Evolutionary conservation across 2,113 vertebrate genomes (phyloP).

Genomic region (Uria aalge): DNA sequence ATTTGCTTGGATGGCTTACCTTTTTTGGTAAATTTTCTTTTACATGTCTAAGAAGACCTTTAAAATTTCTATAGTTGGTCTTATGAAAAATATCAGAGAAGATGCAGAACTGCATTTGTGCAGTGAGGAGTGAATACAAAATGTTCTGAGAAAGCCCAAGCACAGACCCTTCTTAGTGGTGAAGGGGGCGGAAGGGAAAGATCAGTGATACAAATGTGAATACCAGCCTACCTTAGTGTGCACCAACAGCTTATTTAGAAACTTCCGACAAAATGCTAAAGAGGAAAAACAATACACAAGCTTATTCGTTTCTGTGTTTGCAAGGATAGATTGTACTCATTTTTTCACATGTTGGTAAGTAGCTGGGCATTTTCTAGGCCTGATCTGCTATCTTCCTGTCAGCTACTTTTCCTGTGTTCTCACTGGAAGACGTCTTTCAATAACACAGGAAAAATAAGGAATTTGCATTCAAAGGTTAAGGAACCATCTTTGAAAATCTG

Average conservation of each 20-base stretch:
- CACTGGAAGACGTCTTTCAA: not conserved
- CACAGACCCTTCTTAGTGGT: not conserved
- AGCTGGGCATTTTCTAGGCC: not conserved
- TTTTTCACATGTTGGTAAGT: not conserved
- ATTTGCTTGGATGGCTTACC: not conserved
- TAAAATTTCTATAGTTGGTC: not conserved
- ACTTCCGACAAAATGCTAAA: not conserved
- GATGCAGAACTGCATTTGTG: not conserved
- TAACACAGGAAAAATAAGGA: not conserved
- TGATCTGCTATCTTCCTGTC: not conserved
- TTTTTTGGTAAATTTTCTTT: not conserved
- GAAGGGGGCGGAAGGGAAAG: not conserved
- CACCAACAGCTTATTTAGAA: not conserved
- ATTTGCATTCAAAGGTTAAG: not conserved
- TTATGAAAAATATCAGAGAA: not conserved
- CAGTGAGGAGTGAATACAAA: not conserved
- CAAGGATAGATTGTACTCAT: not conserved
- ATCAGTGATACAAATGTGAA: not conserved
- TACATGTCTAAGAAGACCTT: not conserved
- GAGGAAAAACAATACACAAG: not conserved
- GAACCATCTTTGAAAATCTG: not conserved
- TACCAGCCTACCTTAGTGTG: not conserved
- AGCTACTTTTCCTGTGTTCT: not conserved
- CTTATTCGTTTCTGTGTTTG: not conserved
- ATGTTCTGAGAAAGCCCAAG: not conserved